Evolutionary conservation across 2,113 vertebrate species (phyloP), one percentile per base, ranked within the genome.

Genomic region (Lucifuga dentata): DNA sequence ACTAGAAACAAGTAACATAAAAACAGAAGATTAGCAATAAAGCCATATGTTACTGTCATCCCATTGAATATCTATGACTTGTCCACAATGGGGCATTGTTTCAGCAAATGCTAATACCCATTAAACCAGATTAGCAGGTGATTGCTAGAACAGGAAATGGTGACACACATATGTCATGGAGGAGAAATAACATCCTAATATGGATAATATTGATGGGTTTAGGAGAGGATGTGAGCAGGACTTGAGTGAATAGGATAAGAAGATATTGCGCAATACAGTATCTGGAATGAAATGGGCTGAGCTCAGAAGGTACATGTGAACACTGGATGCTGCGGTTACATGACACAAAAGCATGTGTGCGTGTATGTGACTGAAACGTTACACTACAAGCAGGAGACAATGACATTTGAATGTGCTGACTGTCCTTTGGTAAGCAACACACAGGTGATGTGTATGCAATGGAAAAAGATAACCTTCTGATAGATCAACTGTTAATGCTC

Each of bases 401-500:
- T 85, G 90, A 86, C 83, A 89, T 92, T 91, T 91, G 63, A 90
- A 89, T 88, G 83, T 83, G 84, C 81, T 58, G 85, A 80, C 67
- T 88, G 84, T 81, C 80, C 71, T 82, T 68, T 75, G 44, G 64
- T 64, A 76, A 49, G 73, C 48, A 56, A 49, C 9, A 32, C 65
- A 40, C 70, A 84, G 73, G 72, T 90, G 86, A 84, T 73, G 49
- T 66, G 33, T 39, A 45, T 1, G 15, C 20, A 11, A n/a, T 0
- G 79, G 87, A 90, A 91, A 89, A 63, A 83, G 86, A 89, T 90
- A 86, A 89, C 88, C 87, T 91, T 90, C 73, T 88, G 81, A 88
- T 83, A 89, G 76, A 87, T 68, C 73, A 32, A 56, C 64, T 72
- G 78, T 59, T 72, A 83, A 78, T 67, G 24, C 68, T 75, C 50